Conservation (phyloP, 2,888 invertebrate genomes). For the Aquatica leii region DNA sequence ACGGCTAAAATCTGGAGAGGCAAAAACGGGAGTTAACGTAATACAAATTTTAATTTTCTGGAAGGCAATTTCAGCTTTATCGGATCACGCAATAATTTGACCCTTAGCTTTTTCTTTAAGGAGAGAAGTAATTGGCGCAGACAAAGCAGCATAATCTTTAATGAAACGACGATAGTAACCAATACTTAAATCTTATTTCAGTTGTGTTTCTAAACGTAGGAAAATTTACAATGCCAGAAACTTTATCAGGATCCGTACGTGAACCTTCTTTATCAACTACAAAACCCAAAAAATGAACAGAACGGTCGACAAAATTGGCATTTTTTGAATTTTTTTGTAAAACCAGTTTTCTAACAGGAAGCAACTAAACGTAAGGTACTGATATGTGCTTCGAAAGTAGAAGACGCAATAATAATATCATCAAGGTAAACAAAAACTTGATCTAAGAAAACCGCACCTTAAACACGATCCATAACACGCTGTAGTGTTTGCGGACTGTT, state of each 20-base stretch:
- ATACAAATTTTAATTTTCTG: too few species aligned
- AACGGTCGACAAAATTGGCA: constrained; percentile 38
- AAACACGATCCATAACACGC: constrained; percentile 39
- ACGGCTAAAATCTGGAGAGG: too few species aligned
- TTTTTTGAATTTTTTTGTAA: constrained; percentile 36
- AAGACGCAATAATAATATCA: constrained; percentile 17
- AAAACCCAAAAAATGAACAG: constrained; percentile 45
- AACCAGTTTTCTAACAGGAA: constrained; percentile 30
- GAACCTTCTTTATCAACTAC: constrained; percentile 43
- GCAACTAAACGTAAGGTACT: constrained; percentile 36
- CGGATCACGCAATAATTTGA: too few species aligned
- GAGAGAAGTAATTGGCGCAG: too few species aligned
- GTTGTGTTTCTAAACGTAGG: constrained; percentile 42
- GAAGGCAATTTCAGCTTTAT: too few species aligned
- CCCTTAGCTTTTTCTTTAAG: too few species aligned
- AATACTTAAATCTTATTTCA: constrained; percentile 41
- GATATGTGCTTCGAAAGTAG: constrained; percentile 30
- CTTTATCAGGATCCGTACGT: constrained; percentile 45
- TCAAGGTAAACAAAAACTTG: constrained; percentile 7
- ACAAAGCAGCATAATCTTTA: too few species aligned
- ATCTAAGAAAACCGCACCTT: constrained; percentile 21
- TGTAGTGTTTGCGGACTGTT: constrained; percentile 41
- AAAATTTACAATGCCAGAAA: constrained; percentile 44
- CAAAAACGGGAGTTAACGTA: too few species aligned
- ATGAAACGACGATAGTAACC: constrained; percentile 47